Evolutionary conservation across 2,797 vertebrate genomes (phyloP).

Genomic region (Ceryle rudis): DNA sequence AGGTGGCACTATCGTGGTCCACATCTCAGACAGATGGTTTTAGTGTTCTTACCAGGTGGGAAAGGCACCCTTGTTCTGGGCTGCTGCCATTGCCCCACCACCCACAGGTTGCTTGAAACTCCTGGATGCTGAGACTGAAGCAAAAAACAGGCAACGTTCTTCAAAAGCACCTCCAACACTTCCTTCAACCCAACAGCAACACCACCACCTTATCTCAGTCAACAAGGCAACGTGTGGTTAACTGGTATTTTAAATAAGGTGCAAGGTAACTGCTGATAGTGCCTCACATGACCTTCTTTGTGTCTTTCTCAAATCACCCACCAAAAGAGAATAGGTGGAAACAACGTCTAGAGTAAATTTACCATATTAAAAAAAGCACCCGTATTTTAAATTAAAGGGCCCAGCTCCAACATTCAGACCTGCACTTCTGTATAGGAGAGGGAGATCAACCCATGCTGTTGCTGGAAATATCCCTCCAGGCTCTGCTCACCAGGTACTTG

Average conservation of each 20-base stretch:
- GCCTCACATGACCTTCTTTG: not conserved
- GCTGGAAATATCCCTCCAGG: not conserved
- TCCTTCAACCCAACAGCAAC: not conserved
- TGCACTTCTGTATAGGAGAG: not conserved
- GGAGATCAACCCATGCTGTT: not conserved
- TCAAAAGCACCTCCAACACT: not conserved
- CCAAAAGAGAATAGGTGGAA: not conserved
- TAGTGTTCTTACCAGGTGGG: rapidly evolving
- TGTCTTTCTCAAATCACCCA: too few species aligned
- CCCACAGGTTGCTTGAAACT: too few species aligned
- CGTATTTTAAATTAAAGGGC: not conserved
- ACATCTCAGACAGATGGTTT: not conserved
- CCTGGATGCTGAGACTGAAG: not conserved
- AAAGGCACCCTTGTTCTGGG: too few species aligned
- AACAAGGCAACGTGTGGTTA: not conserved
- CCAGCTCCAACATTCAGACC: not conserved
- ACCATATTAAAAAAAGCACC: rapidly evolving
- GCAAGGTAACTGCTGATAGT: too few species aligned
- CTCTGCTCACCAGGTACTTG: not conserved
- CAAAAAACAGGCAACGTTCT: not conserved
- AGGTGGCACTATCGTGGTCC: rapidly evolving
- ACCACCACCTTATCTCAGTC: not conserved
- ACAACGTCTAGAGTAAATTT: too few species aligned
- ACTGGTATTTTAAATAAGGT: too few species aligned
- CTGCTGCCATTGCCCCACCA: not conserved